phyloP scores from a whole-genome alignment of 2,797 vertebrate genomes.

The Microctenopoma lineatum region DNA sequence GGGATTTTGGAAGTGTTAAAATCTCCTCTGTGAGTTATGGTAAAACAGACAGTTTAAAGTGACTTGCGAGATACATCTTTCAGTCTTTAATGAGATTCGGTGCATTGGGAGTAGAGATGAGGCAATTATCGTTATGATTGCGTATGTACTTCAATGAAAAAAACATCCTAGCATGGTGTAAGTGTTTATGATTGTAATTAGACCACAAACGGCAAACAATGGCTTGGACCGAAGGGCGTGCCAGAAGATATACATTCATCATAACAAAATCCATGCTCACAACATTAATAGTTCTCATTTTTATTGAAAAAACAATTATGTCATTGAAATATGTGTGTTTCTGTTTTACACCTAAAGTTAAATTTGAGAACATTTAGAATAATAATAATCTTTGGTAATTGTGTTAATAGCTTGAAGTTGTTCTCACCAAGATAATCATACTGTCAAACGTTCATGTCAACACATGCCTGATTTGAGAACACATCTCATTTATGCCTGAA shows the following conservation, averaged over 20 bases:
- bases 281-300: slow-evolving; percentile 5
- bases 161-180: background rate
- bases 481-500: slow-evolving; percentile 41
- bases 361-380: background rate
- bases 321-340: background rate
- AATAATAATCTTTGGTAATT: slow-evolving; percentile 13
- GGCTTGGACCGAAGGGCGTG: background rate
- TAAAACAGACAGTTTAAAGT: slow-evolving; percentile 33
- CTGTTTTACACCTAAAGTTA: background rate
- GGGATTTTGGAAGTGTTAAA: slow-evolving; percentile 32
- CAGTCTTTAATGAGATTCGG: slow-evolving; percentile 42
- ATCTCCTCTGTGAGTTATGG: slow-evolving; percentile 23
- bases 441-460: slow-evolving; percentile 32
- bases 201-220: background rate
- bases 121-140: slow-evolving; percentile 25
- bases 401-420: slow-evolving; percentile 12
- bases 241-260: slow-evolving; percentile 12
- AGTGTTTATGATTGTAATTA: slow-evolving; percentile 38
- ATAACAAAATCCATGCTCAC: background rate
- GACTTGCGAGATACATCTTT: slow-evolving; percentile 30
- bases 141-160: slow-evolving; percentile 20
- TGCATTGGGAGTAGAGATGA: slow-evolving; percentile 34
- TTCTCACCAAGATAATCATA: slow-evolving; percentile 23
- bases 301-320: background rate
- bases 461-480: slow-evolving; percentile 38